A percentile compares a stretch with the other conserved stretches of the same genome.
Evolutionary conservation across 1,140 invertebrate genomes (phyloP).

Genomic region (Mycetomoellerius zeteki): DNA sequence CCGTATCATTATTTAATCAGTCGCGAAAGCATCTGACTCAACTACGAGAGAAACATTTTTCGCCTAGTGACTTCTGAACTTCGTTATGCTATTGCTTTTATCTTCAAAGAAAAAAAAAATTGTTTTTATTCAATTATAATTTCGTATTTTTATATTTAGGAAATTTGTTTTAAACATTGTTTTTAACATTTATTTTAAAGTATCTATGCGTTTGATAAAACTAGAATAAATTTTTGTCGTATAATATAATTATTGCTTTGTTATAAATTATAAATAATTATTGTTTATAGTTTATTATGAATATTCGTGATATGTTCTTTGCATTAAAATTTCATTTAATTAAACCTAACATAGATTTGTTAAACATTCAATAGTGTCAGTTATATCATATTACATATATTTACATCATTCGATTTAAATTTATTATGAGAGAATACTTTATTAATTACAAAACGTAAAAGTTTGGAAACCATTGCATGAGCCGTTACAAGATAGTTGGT

Average conservation of each 20-base stretch:
- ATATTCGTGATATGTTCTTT: neutral
- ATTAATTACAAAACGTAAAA: neutral
- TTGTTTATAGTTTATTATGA: neutral
- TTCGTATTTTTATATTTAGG: neutral
- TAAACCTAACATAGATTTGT: neutral
- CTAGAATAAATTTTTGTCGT: neutral
- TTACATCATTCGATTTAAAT: neutral
- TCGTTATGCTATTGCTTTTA: neutral
- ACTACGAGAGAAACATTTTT: neutral
- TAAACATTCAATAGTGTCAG: neutral
- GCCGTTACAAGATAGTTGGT: neutral
- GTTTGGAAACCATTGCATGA: slow-evolving; percentile 4
- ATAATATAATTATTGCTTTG: neutral
- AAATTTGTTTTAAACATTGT: neutral
- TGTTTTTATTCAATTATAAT: neutral
- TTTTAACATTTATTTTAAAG: neutral
- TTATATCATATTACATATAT: neutral
- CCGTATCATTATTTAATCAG: neutral
- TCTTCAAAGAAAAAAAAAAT: neutral
- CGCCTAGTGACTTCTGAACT: neutral
- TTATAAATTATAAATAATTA: neutral
- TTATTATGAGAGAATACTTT: neutral
- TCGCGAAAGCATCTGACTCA: neutral
- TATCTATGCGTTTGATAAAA: neutral
- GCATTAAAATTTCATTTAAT: slow-evolving; percentile 2